Conservation (phyloP, 2,797 vertebrate genomes). For the Anguilla pacifica region DNA sequence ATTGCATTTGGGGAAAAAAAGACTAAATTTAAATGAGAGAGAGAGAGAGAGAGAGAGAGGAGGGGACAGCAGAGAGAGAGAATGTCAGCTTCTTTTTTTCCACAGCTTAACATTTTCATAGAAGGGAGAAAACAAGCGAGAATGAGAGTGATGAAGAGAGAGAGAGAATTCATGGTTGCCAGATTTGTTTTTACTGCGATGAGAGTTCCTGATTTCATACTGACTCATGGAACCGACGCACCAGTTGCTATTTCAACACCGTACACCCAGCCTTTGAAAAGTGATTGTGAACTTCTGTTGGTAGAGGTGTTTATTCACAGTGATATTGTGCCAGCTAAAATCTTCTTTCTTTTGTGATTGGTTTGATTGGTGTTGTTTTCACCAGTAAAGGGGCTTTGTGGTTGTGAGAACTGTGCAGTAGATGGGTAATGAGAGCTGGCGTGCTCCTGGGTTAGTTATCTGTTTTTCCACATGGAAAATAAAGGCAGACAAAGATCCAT, state of each 20-base stretch:
- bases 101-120: too few relatives aligned
- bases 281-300: not conserved
- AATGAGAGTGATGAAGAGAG: not conserved
- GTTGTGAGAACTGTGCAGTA: not conserved
- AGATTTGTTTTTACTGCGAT: not conserved
- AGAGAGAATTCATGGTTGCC: not conserved
- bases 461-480: not conserved
- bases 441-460: not conserved
- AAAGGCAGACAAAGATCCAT: not conserved
- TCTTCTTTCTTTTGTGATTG: not conserved
- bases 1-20: too few relatives aligned
- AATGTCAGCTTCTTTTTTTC: too few relatives aligned
- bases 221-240: not conserved
- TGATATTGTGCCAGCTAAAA: not conserved
- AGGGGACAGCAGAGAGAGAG: too few relatives aligned
- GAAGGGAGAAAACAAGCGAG: too few relatives aligned
- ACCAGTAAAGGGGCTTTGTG: not conserved
- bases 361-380: not conserved
- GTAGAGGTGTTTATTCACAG: not conserved
- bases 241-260: not conserved
- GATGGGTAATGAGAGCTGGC: not conserved
- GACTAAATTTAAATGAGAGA: not conserved
- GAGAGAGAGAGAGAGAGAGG: not conserved
- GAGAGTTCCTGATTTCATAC: not conserved
- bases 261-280: not conserved